Conservation (phyloP, 2,888 invertebrate genomes). For the Lysandra coridon region DNA sequence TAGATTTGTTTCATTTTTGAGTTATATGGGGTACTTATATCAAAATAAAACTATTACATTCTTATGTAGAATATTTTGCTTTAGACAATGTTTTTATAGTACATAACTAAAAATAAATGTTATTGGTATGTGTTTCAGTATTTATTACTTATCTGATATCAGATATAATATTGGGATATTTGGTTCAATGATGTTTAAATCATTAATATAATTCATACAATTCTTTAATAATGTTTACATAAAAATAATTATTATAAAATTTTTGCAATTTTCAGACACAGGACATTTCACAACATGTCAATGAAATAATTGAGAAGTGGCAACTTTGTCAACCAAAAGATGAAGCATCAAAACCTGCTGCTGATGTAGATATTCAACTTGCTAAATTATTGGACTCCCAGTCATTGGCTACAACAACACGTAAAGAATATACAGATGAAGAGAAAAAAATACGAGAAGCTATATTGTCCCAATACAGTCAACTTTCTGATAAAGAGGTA, state of each 20-base stretch:
- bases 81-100: neutral
- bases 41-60: neutral
- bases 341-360: conserved; percentile 62
- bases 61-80: neutral
- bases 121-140: neutral
- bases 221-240: neutral
- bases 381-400: conserved; percentile 88
- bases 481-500: conserved; percentile 86
- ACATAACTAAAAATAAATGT: neutral
- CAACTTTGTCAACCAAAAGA: conserved; percentile 78
- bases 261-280: conserved; percentile 69
- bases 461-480: conserved; percentile 93
- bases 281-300: conserved; percentile 82
- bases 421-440: conserved; percentile 89
- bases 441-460: conserved; percentile 91
- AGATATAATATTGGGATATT: too few species aligned
- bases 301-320: conserved; percentile 89
- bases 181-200: too few species aligned
- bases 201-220: too few species aligned
- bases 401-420: conserved; percentile 84
- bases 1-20: too few species aligned
- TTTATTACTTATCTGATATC: neutral
- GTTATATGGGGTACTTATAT: neutral
- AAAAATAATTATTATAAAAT: neutral
- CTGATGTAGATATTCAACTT: conserved; percentile 81